These are phyloP conservation scores for Sinopyrophorus schimmeli DNA, from an alignment of 2,888 invertebrate genomes.

Conservation along the genomic window DNA sequence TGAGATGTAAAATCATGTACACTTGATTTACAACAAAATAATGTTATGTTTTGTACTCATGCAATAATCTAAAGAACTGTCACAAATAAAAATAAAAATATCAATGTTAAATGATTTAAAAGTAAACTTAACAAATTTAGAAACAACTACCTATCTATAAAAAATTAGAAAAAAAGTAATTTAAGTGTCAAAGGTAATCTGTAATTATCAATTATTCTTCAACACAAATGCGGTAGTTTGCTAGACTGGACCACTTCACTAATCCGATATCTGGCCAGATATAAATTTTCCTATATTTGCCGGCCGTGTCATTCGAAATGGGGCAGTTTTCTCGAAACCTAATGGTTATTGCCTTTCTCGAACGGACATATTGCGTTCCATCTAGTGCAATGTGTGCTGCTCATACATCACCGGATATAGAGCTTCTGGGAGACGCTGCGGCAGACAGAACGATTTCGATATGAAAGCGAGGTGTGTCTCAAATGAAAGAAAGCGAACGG, in stretches of 20 bases:
- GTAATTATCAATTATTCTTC: too few relatives aligned
- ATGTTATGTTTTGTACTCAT: neutral
- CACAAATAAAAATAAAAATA: too few relatives aligned
- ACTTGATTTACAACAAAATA: constrained; percentile 32
- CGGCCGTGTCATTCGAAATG: constrained; percentile 64
- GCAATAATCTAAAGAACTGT: neutral
- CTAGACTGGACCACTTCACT: constrained; percentile 39
- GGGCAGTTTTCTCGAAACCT: constrained; percentile 64
- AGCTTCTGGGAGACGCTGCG: constrained; percentile 48
- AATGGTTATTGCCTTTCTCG: constrained; percentile 66
- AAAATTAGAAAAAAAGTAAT: too few relatives aligned
- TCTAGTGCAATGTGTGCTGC: constrained; percentile 63
- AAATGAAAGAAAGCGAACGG: constrained; percentile 42
- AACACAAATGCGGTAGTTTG: constrained; percentile 23
- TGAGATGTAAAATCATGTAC: constrained; percentile 20
- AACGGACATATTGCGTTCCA: constrained; percentile 64
- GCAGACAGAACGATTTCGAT: constrained; percentile 43
- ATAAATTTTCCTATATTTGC: constrained; percentile 65
- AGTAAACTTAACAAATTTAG: too few relatives aligned
- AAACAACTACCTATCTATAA: too few relatives aligned
- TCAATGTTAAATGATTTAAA: too few relatives aligned
- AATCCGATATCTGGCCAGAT: constrained; percentile 52
- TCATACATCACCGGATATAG: constrained; percentile 59
- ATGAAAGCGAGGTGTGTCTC: constrained; percentile 40
- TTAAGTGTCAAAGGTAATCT: too few relatives aligned